phyloP scores from a whole-genome alignment of 2,113 vertebrate genomes.

The Crocuta crocuta region DNA sequence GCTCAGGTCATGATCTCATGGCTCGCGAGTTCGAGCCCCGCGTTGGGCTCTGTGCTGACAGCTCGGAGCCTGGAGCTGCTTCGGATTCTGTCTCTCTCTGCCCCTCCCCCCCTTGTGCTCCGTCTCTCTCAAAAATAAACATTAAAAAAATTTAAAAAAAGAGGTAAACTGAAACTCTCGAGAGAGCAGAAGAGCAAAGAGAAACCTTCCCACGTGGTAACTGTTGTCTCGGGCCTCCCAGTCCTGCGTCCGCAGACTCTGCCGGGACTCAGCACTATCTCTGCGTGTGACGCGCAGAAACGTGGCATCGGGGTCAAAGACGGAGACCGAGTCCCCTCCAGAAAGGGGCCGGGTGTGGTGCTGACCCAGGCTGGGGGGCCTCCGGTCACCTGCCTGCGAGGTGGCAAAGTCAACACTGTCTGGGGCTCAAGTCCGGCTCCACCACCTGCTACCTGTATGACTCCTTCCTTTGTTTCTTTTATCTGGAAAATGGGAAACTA shows the following conservation, averaged over 20 bases:
- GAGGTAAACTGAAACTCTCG: no score
- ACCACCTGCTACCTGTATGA: background rate
- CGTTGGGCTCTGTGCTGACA: no score
- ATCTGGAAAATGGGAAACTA: background rate
- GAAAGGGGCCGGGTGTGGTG: background rate
- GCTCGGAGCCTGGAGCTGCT: no score
- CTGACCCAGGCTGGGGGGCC: background rate
- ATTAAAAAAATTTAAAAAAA: no score
- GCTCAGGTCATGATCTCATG: no score
- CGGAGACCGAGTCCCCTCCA: accelerated
- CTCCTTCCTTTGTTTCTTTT: background rate
- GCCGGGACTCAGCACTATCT: accelerated
- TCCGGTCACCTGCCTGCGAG: background rate
- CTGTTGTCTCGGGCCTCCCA: background rate
- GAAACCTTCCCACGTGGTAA: no score
- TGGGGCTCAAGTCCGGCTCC: background rate
- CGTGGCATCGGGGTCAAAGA: background rate
- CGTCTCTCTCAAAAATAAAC: no score
- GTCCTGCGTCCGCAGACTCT: accelerated
- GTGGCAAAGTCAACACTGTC: background rate
- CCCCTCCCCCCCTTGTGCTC: no score
- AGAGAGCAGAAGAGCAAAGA: background rate
- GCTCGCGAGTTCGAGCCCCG: no score
- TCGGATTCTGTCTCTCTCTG: no score
- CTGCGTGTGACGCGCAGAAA: accelerated